Percentiles rank a stretch among this genome's conserved stretches.
Evolutionary conservation across 2,888 invertebrate species (phyloP).

Genomic region (Nephrotoma guestfalica): DNA sequence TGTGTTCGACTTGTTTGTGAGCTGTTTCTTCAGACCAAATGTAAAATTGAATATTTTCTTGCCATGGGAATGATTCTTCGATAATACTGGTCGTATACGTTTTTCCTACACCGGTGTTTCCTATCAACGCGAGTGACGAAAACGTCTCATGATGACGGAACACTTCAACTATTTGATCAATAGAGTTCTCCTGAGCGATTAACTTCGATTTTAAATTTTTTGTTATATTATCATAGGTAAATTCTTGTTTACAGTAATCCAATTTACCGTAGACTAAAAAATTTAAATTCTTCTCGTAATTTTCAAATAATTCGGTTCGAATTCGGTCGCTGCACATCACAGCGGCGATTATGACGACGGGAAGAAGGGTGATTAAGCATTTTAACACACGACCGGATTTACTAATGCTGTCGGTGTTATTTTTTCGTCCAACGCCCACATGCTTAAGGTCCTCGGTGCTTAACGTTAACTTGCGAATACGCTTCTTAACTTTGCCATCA

Average conservation of each 20-base stretch:
- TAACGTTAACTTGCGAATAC: not conserved
- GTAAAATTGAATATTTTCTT: constrained; percentile 21
- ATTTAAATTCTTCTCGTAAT: not conserved
- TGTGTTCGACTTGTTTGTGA: not conserved
- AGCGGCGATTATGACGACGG: not conserved
- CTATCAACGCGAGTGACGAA: not conserved
- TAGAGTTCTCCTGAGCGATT: not conserved
- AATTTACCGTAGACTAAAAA: not conserved
- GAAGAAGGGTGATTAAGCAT: not conserved
- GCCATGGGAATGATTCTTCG: constrained; percentile 23
- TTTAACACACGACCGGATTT: not conserved
- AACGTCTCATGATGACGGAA: not conserved
- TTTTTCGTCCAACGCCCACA: not conserved
- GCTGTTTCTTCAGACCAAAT: constrained; percentile 16
- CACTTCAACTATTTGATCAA: not conserved
- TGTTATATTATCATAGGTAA: not conserved
- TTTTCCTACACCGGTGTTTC: constrained; percentile 21
- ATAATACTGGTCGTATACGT: constrained; percentile 20
- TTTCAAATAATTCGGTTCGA: not conserved
- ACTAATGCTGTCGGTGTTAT: not conserved
- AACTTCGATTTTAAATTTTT: not conserved
- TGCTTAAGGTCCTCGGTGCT: not conserved
- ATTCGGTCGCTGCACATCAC: not conserved
- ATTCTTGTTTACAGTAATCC: not conserved
- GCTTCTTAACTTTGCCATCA: not conserved